Conservation (phyloP, 2,797 vertebrate species). For the Arrhamphus sclerolepis region DNA sequence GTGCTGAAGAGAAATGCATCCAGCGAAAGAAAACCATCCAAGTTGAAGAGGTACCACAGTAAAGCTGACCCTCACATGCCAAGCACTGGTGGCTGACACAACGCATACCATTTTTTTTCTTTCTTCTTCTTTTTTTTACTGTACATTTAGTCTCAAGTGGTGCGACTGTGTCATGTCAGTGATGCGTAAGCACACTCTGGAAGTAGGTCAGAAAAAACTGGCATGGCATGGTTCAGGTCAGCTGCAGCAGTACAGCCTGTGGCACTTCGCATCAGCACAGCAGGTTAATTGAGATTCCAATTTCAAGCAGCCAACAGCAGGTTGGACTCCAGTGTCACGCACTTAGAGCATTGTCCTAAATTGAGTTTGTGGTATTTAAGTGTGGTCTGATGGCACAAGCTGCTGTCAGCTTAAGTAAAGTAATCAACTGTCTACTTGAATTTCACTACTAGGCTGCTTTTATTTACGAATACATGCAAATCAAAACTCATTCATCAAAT, state of each 20-base stretch:
- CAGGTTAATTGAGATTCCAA: conserved; percentile 45
- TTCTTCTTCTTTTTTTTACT: no score
- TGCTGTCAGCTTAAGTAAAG: conserved; percentile 40
- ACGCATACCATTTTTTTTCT: conserved; percentile 3
- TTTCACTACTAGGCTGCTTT: conserved; percentile 14
- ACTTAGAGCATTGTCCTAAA: conserved; percentile 12
- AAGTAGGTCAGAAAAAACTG: conserved; percentile 73
- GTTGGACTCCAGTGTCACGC: conserved; percentile 20
- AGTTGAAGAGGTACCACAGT: neutral
- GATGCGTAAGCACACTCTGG: conserved; percentile 46
- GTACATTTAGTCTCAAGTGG: conserved; percentile 35
- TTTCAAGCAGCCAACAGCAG: conserved; percentile 43
- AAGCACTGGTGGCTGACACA: conserved; percentile 1
- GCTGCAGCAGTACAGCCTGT: conserved; percentile 42
- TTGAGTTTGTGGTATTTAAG: conserved; percentile 28
- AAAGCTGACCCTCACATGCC: neutral
- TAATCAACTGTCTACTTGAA: conserved; percentile 16
- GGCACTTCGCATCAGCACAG: conserved; percentile 43
- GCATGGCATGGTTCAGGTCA: conserved; percentile 51
- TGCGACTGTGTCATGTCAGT: conserved; percentile 22
- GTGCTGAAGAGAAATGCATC: neutral
- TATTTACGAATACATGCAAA: neutral
- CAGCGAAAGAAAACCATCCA: neutral
- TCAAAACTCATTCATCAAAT: neutral
- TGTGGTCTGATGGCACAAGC: conserved; percentile 23